Base-by-base conservation (phyloP, 92 coral and sea anemone genomes). In the Palythoa grandis region DNA sequence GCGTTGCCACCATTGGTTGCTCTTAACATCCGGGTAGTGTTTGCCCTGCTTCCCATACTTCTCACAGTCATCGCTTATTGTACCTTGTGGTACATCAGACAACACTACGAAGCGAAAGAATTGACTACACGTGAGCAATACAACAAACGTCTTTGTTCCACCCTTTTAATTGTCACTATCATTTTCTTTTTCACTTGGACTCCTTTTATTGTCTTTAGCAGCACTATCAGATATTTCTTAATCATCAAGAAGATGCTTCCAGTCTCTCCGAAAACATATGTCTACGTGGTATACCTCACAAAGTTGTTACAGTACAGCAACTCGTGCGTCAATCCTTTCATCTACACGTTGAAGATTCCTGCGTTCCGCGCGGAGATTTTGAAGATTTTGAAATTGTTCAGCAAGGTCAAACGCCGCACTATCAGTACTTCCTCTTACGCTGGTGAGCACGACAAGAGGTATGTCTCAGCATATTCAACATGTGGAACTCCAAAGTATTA, bases 281-380 rank as follows among this genome's bases (percentile, higher is more conserved):
- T 52, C 35, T 25, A 7, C 12, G 67, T 54, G 40, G 8, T 24
- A 15, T 76, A 76, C 48, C 15, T 76, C 0, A 25, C 67, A 14
- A 76, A 76, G 63, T 29, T 76, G 43, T 38, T 76, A 9, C 82
- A 76, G 66, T 76, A 76, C 67, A 53, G 65, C 43, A 76, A 76
- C 40, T 76, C 82, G 2, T 76, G 82, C 23, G 82, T 54, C 6
- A 76, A 76, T 16, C 82, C 82, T 6, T 76, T 76, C 24, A 76
- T 76, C 13, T 76, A 76, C 67, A 76, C 82, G 4, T 76, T 76
- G 65, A 76, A 65, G 19, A 76, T 76, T 15, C 82, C 82, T 1
- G 82, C 67, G 0, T 76, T 76, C 48, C 82, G 68, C 10, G 48
- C 11, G 11, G 82, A 76, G 67, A n/a, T 52, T 23, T 76, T 56